Evolutionary conservation across 2,797 vertebrate genomes (phyloP).

Genomic region (Ambastaia sidthimunki): DNA sequence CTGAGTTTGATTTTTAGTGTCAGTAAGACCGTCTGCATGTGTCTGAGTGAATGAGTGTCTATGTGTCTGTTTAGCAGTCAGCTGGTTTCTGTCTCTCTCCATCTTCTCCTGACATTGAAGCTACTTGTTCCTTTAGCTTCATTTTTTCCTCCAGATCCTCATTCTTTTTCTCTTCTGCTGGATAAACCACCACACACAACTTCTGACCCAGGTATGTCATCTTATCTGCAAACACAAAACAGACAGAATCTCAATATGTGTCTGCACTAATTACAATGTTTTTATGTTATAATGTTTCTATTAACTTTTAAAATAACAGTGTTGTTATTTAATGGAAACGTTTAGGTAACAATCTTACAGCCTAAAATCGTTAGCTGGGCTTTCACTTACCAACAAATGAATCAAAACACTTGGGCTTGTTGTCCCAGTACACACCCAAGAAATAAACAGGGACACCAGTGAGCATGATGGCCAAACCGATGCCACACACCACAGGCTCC

Average conservation of each 20-base stretch:
- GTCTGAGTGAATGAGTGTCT: constrained; percentile 43
- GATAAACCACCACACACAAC: constrained; percentile 91
- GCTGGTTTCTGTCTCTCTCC: constrained; percentile 69
- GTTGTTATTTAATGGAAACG: no score
- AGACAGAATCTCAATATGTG: not conserved
- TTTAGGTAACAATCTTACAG: no score
- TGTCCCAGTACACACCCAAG: constrained; percentile 90
- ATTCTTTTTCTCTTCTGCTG: constrained; percentile 54
- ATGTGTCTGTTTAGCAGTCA: constrained; percentile 66
- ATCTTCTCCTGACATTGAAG: constrained; percentile 72
- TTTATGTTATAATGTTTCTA: no score
- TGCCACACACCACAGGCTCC: constrained; percentile 90
- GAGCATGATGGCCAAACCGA: constrained; percentile 92
- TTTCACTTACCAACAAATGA: constrained; percentile 81
- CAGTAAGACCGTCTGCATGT: constrained; percentile 40
- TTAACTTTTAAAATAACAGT: no score
- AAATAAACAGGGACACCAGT: constrained; percentile 91
- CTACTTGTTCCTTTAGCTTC: constrained; percentile 69
- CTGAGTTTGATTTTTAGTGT: constrained; percentile 49
- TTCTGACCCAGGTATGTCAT: constrained; percentile 87
- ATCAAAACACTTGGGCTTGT: constrained; percentile 87
- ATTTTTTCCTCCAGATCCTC: constrained; percentile 62
- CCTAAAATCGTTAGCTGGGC: not conserved
- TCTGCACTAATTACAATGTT: no score
- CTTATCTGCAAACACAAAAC: constrained; percentile 73